Evolutionary conservation across 2,797 vertebrate genomes (phyloP).

Genomic region (Hydrophis major): DNA sequence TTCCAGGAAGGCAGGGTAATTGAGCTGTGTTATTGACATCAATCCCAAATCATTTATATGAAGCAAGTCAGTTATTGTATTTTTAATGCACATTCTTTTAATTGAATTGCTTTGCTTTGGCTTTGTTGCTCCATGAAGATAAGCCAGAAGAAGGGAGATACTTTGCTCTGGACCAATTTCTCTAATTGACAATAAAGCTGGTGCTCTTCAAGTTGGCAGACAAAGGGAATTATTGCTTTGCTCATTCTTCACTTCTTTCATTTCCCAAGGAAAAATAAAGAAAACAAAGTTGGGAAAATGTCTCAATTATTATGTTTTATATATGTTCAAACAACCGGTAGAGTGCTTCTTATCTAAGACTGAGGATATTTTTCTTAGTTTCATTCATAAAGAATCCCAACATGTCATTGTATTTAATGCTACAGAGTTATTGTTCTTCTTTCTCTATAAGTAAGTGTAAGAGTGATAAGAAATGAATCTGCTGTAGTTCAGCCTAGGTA

Average conservation of each 20-base stretch:
- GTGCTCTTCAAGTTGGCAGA: neutral
- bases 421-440: slow-evolving; percentile 14
- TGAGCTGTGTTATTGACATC: slow-evolving; percentile 54
- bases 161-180: slow-evolving; percentile 39
- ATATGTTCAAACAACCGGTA: slow-evolving; percentile 30
- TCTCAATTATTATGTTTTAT: slow-evolving; percentile 31
- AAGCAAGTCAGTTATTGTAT: slow-evolving; percentile 63
- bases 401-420: slow-evolving; percentile 7
- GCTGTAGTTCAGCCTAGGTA: neutral
- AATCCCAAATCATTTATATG: slow-evolving; percentile 55
- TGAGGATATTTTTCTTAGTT: neutral
- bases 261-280: slow-evolving; percentile 30
- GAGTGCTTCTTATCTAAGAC: slow-evolving; percentile 35
- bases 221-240: slow-evolving; percentile 39
- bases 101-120: slow-evolving; percentile 54
- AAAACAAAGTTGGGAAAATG: slow-evolving; percentile 12
- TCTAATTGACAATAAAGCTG: slow-evolving; percentile 58
- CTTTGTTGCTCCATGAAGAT: slow-evolving; percentile 59
- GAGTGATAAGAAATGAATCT: slow-evolving; percentile 9
- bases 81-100: slow-evolving; percentile 60
- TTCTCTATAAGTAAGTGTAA: neutral
- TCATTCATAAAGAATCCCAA: neutral
- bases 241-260: slow-evolving; percentile 35
- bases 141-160: slow-evolving; percentile 48
- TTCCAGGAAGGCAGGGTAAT: slow-evolving; percentile 48